These are phyloP conservation scores for Lypha dubia DNA, from an alignment of 2,888 invertebrate species.

Conservation along the genomic window DNA sequence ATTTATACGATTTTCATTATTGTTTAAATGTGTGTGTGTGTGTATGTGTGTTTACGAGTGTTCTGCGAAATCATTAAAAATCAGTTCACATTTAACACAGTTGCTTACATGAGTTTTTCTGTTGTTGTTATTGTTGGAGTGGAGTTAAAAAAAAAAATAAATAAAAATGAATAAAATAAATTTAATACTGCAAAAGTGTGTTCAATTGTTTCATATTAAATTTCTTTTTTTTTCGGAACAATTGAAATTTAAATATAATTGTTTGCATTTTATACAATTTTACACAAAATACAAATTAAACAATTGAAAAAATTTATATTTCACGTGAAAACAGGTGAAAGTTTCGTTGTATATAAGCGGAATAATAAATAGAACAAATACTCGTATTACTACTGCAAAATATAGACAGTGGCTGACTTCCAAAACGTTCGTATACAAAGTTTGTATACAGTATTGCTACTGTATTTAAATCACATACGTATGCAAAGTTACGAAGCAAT, in stretches of 20 bases:
- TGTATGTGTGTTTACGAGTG: not conserved
- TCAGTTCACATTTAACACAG: conserved; percentile 51
- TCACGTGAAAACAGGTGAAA: conserved; percentile 29
- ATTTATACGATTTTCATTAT: not conserved
- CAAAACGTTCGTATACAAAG: no score
- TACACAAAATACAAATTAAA: conserved; percentile 1
- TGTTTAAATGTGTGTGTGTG: not conserved
- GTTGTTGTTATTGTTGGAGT: not conserved
- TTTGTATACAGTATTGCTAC: no score
- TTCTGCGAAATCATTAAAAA: conserved; percentile 53
- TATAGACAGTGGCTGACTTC: no score
- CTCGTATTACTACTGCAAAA: not conserved
- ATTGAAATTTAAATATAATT: conserved; percentile 68
- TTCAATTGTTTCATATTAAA: conserved; percentile 19
- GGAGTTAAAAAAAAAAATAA: not conserved
- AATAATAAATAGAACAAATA: conserved; percentile 23
- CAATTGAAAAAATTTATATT: not conserved
- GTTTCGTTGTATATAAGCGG: not conserved
- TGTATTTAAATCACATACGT: no score
- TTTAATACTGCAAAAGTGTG: conserved; percentile 6
- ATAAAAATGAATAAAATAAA: conserved; percentile 12
- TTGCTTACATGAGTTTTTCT: conserved; percentile 14
- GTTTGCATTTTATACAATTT: conserved; percentile 62
- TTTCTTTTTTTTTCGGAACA: conserved; percentile 56
- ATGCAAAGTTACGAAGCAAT: no score